Evolutionary conservation across 92 coral and sea anemone genomes (phyloP).

Genomic region (Scolanthus callimorphus): DNA sequence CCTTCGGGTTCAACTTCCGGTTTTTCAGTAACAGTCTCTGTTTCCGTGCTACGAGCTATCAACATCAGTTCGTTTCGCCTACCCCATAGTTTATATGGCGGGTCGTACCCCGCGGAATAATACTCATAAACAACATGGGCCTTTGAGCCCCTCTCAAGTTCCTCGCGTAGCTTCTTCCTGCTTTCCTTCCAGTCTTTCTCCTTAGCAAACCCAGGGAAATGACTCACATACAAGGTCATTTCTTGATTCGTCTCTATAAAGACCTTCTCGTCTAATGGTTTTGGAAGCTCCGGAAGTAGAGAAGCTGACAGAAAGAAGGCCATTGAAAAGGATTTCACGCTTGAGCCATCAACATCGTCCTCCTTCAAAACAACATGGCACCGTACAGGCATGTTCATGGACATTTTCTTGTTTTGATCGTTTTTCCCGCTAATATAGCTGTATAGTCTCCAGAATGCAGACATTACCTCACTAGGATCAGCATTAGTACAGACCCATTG

Average conservation of each 20-base stretch:
- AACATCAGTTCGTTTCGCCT: slow-evolving; percentile 27
- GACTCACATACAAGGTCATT: slow-evolving; percentile 6
- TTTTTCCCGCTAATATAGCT: slow-evolving; percentile 32
- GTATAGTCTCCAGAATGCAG: slow-evolving; percentile 24
- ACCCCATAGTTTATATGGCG: slow-evolving; percentile 24
- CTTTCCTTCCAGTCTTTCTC: slow-evolving; percentile 31
- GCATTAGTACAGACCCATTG: slow-evolving; percentile 28
- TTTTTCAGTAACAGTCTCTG: no score
- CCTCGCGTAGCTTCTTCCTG: slow-evolving; percentile 4
- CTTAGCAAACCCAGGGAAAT: slow-evolving; percentile 31
- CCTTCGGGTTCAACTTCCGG: no score
- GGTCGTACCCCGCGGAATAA: slow-evolving; percentile 29
- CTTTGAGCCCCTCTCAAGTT: slow-evolving; percentile 19
- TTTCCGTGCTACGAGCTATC: no score
- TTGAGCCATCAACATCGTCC: slow-evolving; percentile 27
- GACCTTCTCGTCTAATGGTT: slow-evolving; percentile 20
- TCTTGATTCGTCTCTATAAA: slow-evolving; percentile 14
- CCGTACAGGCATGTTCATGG: slow-evolving; percentile 27
- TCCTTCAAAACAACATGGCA: slow-evolving; percentile 11
- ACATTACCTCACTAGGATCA: slow-evolving; percentile 20
- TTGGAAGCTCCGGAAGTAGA: slow-evolving; percentile 16
- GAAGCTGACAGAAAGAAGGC: slow-evolving; percentile 14
- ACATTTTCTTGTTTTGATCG: slow-evolving; percentile 28
- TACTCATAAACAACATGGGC: slow-evolving; percentile 3
- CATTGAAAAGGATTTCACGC: slow-evolving; percentile 7